Percentiles rank a stretch among this genome's conserved stretches.
phyloP scores from a whole-genome alignment of 35 echinoderm and acorn worm species.

The Amphiura filiformis region DNA sequence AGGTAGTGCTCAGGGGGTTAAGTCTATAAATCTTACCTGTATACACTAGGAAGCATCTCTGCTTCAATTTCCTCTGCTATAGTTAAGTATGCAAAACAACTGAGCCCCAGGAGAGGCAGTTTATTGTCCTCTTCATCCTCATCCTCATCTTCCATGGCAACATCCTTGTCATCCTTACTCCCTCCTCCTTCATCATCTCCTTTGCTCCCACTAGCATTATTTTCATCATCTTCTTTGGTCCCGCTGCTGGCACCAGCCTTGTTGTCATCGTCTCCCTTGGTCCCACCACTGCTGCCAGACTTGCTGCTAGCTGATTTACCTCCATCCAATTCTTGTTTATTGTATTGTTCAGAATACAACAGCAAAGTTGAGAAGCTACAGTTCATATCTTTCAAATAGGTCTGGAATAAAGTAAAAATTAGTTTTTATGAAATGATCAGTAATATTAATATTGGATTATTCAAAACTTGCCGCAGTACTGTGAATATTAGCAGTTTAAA shows the following conservation, averaged over 20 bases:
- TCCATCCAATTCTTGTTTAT: no score
- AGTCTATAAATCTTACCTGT: constrained; percentile 80
- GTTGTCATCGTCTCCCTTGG: no score
- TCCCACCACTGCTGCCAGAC: no score
- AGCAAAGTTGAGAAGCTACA: constrained; percentile 7
- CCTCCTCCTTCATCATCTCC: not conserved
- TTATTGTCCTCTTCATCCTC: constrained; percentile 30
- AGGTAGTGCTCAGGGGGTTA: no score
- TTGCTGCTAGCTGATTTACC: no score
- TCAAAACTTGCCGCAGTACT: no score
- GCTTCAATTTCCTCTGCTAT: constrained; percentile 27
- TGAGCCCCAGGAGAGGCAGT: constrained; percentile 49
- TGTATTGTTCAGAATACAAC: not conserved
- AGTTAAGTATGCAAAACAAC: constrained; percentile 58
- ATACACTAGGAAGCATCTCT: constrained; percentile 53
- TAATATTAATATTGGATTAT: no score
- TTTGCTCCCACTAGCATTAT: constrained; percentile 7
- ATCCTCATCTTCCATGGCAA: constrained; percentile 4
- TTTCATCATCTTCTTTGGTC: not conserved
- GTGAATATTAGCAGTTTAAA: no score
- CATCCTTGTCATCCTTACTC: not conserved
- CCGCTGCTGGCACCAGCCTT: not conserved
- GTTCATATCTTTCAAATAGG: constrained; percentile 15
- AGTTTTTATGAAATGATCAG: no score
- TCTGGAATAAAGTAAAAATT: constrained; percentile 13